Evolutionary conservation across 2,113 vertebrate species (phyloP).

Genomic region (Mormyrus iriodes): DNA sequence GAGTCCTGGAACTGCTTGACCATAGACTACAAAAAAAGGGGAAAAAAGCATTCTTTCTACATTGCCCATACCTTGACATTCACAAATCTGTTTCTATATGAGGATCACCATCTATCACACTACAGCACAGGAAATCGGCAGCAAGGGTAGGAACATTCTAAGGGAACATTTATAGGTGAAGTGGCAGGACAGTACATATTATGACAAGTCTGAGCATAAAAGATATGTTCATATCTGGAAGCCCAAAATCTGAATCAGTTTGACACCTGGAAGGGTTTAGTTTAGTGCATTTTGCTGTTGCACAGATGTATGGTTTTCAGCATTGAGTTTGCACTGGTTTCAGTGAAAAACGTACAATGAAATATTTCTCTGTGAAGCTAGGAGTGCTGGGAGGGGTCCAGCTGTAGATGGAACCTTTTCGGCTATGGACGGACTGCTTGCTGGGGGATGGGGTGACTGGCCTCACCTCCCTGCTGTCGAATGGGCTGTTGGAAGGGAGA

Average conservation of each 20-base stretch:
- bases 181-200: neutral
- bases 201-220: neutral
- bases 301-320: neutral
- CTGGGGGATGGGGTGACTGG: slow-evolving; percentile 61
- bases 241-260: neutral
- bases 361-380: slow-evolving; percentile 88
- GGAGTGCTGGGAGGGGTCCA: slow-evolving; percentile 85
- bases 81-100: slow-evolving; percentile 1
- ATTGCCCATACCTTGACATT: slow-evolving; percentile 8
- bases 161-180: slow-evolving; percentile 6
- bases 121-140: neutral
- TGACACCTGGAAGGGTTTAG: neutral
- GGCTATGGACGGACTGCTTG: slow-evolving; percentile 72
- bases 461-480: slow-evolving; percentile 68
- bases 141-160: slow-evolving; percentile 18
- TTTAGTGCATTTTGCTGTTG: neutral
- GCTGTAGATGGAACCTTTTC: slow-evolving; percentile 77
- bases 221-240: neutral
- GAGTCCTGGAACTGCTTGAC: slow-evolving; percentile 61
- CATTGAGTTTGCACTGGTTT: neutral
- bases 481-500: slow-evolving; percentile 63
- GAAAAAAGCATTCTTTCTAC: slow-evolving; percentile 1
- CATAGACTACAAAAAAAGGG: slow-evolving; percentile 60
- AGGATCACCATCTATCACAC: slow-evolving; percentile 16
- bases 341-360: slow-evolving; percentile 64